Conservation (phyloP, 2,888 invertebrate genomes). For the Auanema sp. region DNA sequence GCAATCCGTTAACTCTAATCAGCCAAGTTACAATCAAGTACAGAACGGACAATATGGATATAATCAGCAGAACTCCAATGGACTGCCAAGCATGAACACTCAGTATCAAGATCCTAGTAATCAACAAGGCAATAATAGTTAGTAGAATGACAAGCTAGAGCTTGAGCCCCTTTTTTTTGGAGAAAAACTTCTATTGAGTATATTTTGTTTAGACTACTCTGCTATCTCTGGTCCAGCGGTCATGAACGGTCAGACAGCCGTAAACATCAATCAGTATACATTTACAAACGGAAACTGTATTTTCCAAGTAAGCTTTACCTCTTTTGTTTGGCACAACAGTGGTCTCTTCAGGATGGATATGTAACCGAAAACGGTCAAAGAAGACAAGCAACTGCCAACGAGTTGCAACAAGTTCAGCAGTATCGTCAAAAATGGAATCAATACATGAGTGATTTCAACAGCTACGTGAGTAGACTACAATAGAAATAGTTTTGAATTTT, state of each 20-base stretch:
- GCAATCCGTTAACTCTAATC: not conserved
- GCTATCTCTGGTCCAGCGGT: slow-evolving; percentile 15
- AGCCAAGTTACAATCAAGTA: not conserved
- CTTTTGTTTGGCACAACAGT: not conserved
- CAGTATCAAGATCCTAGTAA: too few relatives aligned
- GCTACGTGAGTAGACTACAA: slow-evolving; percentile 27
- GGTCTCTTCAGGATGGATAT: slow-evolving; percentile 27
- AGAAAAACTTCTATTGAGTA: too few relatives aligned
- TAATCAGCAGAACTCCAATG: not conserved
- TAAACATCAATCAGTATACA: slow-evolving; percentile 36
- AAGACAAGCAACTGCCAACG: slow-evolving; percentile 33
- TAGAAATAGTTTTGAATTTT: not conserved
- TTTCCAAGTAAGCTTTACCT: slow-evolving; percentile 18
- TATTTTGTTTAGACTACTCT: slow-evolving; percentile 12
- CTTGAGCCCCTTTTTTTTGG: too few relatives aligned
- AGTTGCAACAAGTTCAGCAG: slow-evolving; percentile 31
- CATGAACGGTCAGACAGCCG: slow-evolving; percentile 25
- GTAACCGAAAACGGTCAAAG: slow-evolving; percentile 39
- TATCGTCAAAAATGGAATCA: slow-evolving; percentile 35
- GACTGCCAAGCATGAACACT: not conserved
- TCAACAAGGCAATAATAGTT: too few relatives aligned
- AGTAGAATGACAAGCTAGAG: too few relatives aligned
- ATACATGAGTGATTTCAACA: slow-evolving; percentile 41
- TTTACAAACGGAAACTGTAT: slow-evolving; percentile 46
- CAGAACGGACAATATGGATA: slow-evolving; percentile 12